Conservation (phyloP, 2,113 vertebrate genomes). For the Grus americana region DNA sequence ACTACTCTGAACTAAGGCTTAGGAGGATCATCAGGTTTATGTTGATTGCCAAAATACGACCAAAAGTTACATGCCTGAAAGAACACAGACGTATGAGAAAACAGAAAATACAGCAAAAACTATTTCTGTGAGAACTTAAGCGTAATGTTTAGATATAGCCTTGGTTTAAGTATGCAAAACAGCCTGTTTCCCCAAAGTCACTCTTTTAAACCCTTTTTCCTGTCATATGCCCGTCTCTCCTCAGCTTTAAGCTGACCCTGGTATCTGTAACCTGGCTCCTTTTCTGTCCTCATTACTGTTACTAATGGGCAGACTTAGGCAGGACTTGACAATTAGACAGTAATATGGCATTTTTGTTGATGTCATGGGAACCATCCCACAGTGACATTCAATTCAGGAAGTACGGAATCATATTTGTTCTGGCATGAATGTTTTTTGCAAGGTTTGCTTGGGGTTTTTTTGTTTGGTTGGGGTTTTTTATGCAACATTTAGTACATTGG, state of each 20-base stretch:
- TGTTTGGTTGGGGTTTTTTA: neutral
- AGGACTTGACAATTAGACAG: neutral
- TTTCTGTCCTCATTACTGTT: neutral
- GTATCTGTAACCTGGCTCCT: neutral
- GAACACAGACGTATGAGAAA: neutral
- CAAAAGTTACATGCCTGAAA: neutral
- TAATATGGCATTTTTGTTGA: neutral
- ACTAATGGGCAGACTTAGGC: neutral
- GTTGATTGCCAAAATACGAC: neutral
- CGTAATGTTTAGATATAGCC: neutral
- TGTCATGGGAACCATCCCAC: neutral
- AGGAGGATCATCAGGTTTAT: neutral
- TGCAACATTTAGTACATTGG: neutral
- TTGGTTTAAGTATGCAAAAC: neutral
- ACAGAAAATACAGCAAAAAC: neutral
- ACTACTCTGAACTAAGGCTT: neutral
- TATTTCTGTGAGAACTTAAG: neutral
- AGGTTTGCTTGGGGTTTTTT: neutral
- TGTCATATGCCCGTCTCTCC: neutral
- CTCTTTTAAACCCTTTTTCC: neutral
- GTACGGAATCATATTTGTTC: neutral
- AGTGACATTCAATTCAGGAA: neutral
- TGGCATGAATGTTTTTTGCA: neutral
- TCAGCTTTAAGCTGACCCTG: neutral
- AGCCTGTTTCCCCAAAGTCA: neutral